Conservation (phyloP, 2,113 vertebrate genomes). For the Anarrhichthys ocellatus region DNA sequence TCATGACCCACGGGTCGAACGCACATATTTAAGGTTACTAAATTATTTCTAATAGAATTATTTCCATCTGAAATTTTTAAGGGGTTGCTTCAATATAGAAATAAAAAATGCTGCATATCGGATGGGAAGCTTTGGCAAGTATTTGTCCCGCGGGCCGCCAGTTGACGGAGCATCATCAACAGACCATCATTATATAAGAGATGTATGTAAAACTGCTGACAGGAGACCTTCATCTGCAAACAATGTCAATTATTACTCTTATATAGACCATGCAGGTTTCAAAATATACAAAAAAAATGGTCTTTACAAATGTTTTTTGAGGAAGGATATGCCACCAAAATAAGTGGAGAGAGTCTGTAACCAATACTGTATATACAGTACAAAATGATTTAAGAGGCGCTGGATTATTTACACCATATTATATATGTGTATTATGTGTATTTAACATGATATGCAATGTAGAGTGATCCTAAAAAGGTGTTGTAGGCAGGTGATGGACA, state of each 20-base stretch:
- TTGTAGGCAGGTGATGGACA: too few relatives aligned
- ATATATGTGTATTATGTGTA: background rate
- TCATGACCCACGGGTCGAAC: background rate
- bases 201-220: background rate
- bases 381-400: background rate
- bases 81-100: background rate
- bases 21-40: background rate
- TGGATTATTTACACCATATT: background rate
- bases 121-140: background rate
- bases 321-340: background rate
- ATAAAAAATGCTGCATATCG: background rate
- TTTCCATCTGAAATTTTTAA: background rate
- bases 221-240: background rate
- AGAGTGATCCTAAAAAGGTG: background rate
- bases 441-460: background rate
- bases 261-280: background rate
- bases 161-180: background rate
- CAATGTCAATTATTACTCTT: background rate
- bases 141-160: background rate
- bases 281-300: background rate
- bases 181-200: background rate
- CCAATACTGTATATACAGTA: background rate
- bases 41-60: background rate
- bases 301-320: background rate
- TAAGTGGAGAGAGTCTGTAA: background rate